Evolutionary conservation across 2,113 vertebrate species (phyloP).

Genomic region (Grus americana): DNA sequence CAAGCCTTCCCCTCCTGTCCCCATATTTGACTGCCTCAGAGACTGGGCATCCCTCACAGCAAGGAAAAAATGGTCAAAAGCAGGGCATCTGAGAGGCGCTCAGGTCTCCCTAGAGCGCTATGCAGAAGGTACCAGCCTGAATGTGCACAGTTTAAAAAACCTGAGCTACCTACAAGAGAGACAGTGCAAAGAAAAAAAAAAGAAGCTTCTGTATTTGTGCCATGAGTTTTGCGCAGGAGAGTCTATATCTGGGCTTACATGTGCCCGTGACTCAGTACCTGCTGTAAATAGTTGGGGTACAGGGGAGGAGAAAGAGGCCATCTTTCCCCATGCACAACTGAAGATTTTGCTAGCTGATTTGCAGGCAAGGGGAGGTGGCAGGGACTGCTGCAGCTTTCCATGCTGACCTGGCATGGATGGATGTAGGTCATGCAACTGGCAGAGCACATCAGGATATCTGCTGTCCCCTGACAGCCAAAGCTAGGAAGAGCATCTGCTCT

Average conservation of each 20-base stretch:
- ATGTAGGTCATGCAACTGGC: not conserved
- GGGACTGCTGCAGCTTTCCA: not conserved
- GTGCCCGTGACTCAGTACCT: not conserved
- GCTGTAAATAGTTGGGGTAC: not conserved
- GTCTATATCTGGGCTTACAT: not conserved
- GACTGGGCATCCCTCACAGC: not conserved
- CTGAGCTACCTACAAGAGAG: not conserved
- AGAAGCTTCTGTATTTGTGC: not conserved
- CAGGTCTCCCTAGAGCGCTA: not conserved
- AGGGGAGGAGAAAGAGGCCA: not conserved
- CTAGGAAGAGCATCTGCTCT: not conserved
- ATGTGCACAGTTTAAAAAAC: not conserved
- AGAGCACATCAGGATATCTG: not conserved
- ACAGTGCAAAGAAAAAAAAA: not conserved
- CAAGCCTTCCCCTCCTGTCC: not conserved
- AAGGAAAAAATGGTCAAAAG: not conserved
- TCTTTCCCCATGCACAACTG: not conserved
- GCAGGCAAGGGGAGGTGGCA: not conserved
- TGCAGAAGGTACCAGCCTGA: not conserved
- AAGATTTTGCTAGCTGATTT: not conserved
- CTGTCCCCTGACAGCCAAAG: not conserved
- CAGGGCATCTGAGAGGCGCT: not conserved
- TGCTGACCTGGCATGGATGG: fast-evolving
- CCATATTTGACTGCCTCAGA: not conserved
- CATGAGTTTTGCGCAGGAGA: not conserved